Conservation (phyloP, 2,113 vertebrate species). For the Aptenodytes patagonicus region DNA sequence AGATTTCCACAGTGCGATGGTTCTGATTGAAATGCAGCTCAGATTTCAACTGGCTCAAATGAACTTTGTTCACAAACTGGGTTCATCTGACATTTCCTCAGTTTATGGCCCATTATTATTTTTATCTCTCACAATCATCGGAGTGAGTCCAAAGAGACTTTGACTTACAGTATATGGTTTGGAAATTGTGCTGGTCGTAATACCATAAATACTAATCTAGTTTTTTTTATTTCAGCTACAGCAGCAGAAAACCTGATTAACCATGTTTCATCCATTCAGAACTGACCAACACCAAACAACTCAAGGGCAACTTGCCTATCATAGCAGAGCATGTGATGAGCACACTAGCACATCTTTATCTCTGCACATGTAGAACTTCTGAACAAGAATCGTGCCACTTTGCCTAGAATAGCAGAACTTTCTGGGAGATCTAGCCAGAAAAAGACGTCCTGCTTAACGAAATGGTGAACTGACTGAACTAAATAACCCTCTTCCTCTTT, state of each 20-base stretch:
- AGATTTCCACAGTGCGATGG: neutral
- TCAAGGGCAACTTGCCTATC: neutral
- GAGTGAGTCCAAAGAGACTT: neutral
- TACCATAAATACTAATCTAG: neutral
- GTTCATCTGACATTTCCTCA: neutral
- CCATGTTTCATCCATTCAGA: neutral
- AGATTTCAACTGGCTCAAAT: neutral
- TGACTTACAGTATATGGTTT: neutral
- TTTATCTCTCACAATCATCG: neutral
- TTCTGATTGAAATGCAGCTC: neutral
- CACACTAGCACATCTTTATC: neutral
- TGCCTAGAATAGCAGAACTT: neutral
- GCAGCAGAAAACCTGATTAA: neutral
- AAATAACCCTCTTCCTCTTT: neutral
- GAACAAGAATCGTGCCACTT: neutral
- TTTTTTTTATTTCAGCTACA: neutral
- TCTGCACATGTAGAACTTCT: neutral
- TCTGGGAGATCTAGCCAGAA: neutral
- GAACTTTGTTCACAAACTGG: neutral
- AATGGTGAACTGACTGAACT: neutral
- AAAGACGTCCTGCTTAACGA: neutral
- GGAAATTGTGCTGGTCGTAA: neutral
- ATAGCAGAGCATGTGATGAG: neutral
- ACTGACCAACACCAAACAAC: neutral
- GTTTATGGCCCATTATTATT: conserved; percentile 23